These are phyloP conservation scores for Chrysochloris asiatica DNA, from an alignment of 2,113 vertebrate genomes.

Conservation along the genomic window DNA sequence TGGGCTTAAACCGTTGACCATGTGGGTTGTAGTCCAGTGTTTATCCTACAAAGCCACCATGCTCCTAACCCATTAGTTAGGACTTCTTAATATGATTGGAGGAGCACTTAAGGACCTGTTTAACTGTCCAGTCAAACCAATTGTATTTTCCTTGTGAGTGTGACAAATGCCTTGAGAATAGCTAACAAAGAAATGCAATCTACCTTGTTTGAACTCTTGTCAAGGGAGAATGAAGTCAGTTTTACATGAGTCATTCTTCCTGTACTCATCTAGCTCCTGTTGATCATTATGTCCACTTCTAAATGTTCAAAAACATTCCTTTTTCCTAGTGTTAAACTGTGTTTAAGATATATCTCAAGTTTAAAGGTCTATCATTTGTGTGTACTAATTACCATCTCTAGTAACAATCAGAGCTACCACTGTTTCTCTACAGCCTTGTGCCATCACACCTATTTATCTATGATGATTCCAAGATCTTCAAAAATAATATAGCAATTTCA, in stretches of 20 bases:
- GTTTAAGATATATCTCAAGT: neutral
- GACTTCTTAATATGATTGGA: neutral
- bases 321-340: neutral
- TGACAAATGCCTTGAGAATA: conserved; percentile 47
- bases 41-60: no score
- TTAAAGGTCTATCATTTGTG: neutral
- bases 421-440: neutral
- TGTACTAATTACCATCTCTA: neutral
- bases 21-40: no score
- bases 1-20: no score
- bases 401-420: neutral
- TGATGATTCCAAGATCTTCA: neutral
- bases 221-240: conserved; percentile 19
- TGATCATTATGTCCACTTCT: neutral
- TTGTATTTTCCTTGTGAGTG: neutral
- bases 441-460: neutral
- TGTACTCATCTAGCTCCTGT: neutral
- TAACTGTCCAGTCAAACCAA: neutral
- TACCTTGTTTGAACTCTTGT: conserved; percentile 26
- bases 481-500: neutral
- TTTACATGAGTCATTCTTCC: conserved; percentile 32
- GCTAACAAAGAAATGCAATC: neutral
- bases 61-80: no score
- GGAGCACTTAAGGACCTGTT: neutral
- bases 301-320: neutral